phyloP scores from a whole-genome alignment of 2,888 invertebrate genomes.

The Mesorhabditis spiculigera region DNA sequence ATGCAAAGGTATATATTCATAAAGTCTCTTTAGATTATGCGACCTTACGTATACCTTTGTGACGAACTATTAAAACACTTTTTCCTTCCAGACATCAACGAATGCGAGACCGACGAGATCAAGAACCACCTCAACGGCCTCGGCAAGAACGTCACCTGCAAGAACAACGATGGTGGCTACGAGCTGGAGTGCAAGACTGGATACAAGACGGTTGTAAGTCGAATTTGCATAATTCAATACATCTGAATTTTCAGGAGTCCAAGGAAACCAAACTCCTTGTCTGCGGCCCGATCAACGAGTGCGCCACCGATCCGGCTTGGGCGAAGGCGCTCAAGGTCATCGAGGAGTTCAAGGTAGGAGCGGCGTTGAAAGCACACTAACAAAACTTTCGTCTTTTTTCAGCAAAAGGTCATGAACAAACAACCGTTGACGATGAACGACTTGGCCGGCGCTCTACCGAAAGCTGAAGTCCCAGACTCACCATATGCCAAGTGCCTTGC shows the following conservation, averaged over 20 bases:
- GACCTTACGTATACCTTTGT: not conserved
- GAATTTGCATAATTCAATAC: not conserved
- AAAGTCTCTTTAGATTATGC: not conserved
- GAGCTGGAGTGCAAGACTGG: not conserved
- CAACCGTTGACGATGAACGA: not conserved
- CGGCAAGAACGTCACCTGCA: not conserved
- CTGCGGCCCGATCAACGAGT: conserved; percentile 1
- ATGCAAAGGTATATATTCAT: not conserved
- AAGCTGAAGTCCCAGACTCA: not conserved
- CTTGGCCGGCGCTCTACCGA: not conserved
- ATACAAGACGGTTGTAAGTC: not conserved
- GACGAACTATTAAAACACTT: too few species aligned
- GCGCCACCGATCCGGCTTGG: not conserved
- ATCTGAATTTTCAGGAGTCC: not conserved
- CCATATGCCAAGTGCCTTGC: not conserved
- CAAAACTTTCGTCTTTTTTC: not conserved
- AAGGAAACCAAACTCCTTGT: conserved; percentile 1
- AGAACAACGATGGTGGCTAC: not conserved
- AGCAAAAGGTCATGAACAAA: conserved; percentile 1
- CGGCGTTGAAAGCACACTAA: too few species aligned
- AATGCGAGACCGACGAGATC: not conserved
- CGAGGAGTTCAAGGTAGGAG: not conserved
- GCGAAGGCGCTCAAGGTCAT: conserved; percentile 1
- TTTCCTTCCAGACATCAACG: not conserved
- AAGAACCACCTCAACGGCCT: not conserved